Evolutionary conservation across 1,140 invertebrate species (phyloP).

Genomic region (Daktulosphaira vitifoliae): DNA sequence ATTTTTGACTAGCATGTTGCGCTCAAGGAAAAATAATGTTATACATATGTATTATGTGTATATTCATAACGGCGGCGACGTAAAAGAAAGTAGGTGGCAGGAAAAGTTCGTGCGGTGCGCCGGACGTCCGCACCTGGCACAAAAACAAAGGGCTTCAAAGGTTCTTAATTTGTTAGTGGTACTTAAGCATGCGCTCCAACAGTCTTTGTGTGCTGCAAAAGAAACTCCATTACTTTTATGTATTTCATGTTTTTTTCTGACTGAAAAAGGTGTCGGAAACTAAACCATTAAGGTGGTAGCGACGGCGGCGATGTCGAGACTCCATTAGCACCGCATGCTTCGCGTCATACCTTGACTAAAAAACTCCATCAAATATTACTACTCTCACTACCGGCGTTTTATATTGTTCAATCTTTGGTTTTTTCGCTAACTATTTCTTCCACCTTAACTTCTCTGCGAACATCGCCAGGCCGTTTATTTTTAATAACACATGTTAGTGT

Average conservation of each 20-base stretch:
- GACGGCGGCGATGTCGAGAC: neutral
- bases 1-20: too few relatives aligned
- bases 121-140: constrained; percentile 24
- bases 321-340: constrained; percentile 30
- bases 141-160: constrained; percentile 26
- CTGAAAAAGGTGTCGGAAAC: constrained; percentile 23
- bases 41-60: too few relatives aligned
- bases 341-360: constrained; percentile 8
- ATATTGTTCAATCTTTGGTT: too few relatives aligned
- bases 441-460: too few relatives aligned
- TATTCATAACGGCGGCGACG: too few relatives aligned
- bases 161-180: constrained; percentile 27
- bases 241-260: constrained; percentile 16
- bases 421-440: neutral
- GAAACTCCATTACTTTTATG: constrained; percentile 31
- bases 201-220: neutral
- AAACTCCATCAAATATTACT: constrained; percentile 12
- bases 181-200: constrained; percentile 10
- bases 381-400: too few relatives aligned
- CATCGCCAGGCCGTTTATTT: neutral
- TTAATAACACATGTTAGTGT: neutral
- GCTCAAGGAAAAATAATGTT: too few relatives aligned
- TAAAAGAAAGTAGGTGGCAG: neutral
- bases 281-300: constrained; percentile 21
- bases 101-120: neutral